These are phyloP conservation scores for Drosophila watanabei DNA, from an alignment of 1,140 invertebrate genomes.

Conservation along the genomic window DNA sequence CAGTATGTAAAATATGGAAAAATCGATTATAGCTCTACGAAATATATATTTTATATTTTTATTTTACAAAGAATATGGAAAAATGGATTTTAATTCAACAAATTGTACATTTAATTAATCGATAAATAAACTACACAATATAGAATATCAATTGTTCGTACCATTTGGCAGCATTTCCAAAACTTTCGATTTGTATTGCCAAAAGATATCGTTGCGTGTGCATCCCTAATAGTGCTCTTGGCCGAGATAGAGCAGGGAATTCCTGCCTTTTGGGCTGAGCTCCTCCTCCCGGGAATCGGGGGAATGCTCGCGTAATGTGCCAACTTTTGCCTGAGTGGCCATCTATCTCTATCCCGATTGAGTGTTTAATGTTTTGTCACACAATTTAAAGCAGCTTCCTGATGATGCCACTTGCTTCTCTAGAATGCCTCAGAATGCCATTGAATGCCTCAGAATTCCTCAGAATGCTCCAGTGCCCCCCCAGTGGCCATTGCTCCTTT, in stretches of 20 bases:
- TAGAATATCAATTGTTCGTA: too few species aligned
- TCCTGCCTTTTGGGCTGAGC: too few species aligned
- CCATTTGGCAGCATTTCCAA: not conserved
- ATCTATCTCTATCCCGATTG: slow-evolving; percentile 35
- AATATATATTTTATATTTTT: not conserved
- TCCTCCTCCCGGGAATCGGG: not conserved
- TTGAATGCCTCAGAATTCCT: too few species aligned
- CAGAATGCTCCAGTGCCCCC: not conserved
- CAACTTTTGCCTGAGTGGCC: slow-evolving; percentile 52
- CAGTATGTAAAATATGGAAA: too few species aligned
- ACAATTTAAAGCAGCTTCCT: slow-evolving; percentile 69
- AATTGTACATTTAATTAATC: too few species aligned
- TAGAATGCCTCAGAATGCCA: not conserved
- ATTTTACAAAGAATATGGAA: not conserved
- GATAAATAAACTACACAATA: too few species aligned
- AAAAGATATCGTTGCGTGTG: not conserved
- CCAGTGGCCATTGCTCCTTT: not conserved
- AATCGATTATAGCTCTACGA: too few species aligned
- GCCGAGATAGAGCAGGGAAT: not conserved
- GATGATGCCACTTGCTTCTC: slow-evolving; percentile 37
- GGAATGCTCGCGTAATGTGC: slow-evolving; percentile 19
- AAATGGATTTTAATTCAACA: too few species aligned
- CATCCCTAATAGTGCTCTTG: not conserved
- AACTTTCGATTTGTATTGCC: not conserved
- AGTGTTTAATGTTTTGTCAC: slow-evolving; percentile 73